phyloP scores from a whole-genome alignment of 2,888 invertebrate species.

The Machimus rusticus region DNA sequence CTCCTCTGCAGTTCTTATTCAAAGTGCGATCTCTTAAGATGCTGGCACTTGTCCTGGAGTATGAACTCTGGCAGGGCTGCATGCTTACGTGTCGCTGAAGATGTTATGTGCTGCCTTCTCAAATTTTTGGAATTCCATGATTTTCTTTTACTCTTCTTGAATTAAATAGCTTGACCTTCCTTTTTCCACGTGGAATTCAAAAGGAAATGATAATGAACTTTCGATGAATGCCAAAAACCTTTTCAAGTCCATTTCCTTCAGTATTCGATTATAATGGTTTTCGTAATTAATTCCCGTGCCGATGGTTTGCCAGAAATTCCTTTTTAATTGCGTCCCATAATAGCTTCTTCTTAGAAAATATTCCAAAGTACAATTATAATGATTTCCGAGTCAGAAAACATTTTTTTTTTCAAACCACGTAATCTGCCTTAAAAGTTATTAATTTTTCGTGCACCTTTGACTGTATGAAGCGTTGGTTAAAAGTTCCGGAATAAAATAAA shows the following conservation, averaged over 20 bases:
- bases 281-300: background rate
- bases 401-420: background rate
- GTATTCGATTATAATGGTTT: background rate
- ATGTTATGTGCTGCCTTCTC: background rate
- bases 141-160: background rate
- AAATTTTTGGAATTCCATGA: background rate
- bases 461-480: background rate
- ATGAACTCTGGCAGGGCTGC: background rate
- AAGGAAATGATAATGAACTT: background rate
- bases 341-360: background rate
- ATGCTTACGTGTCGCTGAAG: background rate
- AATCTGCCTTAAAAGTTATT: background rate
- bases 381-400: background rate
- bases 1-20: background rate
- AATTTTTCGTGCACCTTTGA: background rate
- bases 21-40: background rate
- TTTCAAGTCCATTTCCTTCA: background rate
- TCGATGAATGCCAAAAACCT: background rate
- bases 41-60: background rate
- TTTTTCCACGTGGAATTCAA: background rate
- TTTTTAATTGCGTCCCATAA: background rate
- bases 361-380: background rate
- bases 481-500: background rate
- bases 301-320: background rate
- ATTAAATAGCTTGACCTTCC: background rate